Evolutionary conservation across 2,888 invertebrate species (phyloP).

Genomic region (Sesamia inferens): DNA sequence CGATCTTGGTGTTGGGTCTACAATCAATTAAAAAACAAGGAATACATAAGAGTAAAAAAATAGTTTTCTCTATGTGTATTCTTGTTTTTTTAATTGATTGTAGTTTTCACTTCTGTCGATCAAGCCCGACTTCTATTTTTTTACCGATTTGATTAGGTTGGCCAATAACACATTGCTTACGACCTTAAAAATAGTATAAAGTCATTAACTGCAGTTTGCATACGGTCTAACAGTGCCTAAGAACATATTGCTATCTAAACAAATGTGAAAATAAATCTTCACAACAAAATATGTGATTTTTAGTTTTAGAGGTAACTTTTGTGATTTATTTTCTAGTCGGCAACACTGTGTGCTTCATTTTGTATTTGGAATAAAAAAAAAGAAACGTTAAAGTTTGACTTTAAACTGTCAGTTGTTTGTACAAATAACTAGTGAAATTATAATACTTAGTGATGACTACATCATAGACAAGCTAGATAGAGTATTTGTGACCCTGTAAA

Average conservation of each 20-base stretch:
- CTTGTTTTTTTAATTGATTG: too few species aligned
- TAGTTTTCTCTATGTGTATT: too few species aligned
- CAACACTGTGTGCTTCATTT: slow-evolving; percentile 57
- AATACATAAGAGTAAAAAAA: too few species aligned
- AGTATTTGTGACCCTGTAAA: slow-evolving; percentile 38
- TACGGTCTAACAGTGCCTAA: slow-evolving; percentile 72
- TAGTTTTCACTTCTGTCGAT: too few species aligned
- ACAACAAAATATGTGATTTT: slow-evolving; percentile 63
- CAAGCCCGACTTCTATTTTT: too few species aligned
- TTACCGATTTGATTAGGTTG: background rate
- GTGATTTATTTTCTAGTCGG: slow-evolving; percentile 76
- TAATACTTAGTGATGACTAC: slow-evolving; percentile 32
- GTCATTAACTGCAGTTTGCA: slow-evolving; percentile 48
- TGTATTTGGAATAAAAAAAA: slow-evolving; percentile 36
- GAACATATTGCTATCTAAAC: slow-evolving; percentile 55
- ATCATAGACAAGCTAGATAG: slow-evolving; percentile 44
- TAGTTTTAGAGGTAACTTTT: slow-evolving; percentile 61
- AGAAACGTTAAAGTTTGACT: slow-evolving; percentile 21
- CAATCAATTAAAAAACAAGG: too few species aligned
- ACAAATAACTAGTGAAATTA: slow-evolving; percentile 8
- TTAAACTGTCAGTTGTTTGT: slow-evolving; percentile 23
- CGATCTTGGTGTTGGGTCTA: too few species aligned
- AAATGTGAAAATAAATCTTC: slow-evolving; percentile 47
- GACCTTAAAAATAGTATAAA: slow-evolving; percentile 49
- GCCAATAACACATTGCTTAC: slow-evolving; percentile 53